Evolutionary conservation across 1,140 invertebrate species (phyloP).

Genomic region (Paraescarpia echinospica): DNA sequence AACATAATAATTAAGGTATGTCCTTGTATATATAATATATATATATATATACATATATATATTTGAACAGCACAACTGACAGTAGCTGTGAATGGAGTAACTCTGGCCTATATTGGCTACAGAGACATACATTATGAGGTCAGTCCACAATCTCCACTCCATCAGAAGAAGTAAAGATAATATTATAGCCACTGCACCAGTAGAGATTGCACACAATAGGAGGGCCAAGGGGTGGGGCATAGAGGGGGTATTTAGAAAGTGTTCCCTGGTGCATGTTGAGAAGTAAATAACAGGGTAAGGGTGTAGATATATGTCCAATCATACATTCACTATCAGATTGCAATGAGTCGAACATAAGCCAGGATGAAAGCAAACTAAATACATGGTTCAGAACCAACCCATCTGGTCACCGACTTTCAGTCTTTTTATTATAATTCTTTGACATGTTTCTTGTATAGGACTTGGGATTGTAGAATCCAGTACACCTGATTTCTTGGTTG

Average conservation of each 20-base stretch:
- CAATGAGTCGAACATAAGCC: not conserved
- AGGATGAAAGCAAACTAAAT: not conserved
- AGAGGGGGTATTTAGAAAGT: not conserved
- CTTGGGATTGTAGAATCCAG: not conserved
- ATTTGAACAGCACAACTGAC: not conserved
- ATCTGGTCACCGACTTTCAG: not conserved
- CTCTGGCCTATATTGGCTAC: not conserved
- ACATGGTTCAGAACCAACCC: not conserved
- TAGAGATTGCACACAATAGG: not conserved
- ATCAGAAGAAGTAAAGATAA: not conserved
- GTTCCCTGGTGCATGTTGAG: not conserved
- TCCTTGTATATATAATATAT: not conserved
- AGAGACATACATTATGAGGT: not conserved
- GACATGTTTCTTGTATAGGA: too few relatives aligned
- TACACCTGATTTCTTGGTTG: not conserved
- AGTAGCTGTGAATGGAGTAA: not conserved
- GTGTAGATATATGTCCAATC: not conserved
- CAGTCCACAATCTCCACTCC: not conserved
- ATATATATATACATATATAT: not conserved
- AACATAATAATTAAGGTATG: not conserved
- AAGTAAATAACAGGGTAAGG: not conserved
- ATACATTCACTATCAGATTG: not conserved
- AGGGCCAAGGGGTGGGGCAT: not conserved
- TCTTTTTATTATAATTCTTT: too few relatives aligned
- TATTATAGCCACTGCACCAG: not conserved